Percentiles rank a stretch among this genome's conserved stretches.
These are phyloP conservation scores for Dryadula phaetusa DNA, from an alignment of 2,888 invertebrate genomes.

Conservation along the genomic window DNA sequence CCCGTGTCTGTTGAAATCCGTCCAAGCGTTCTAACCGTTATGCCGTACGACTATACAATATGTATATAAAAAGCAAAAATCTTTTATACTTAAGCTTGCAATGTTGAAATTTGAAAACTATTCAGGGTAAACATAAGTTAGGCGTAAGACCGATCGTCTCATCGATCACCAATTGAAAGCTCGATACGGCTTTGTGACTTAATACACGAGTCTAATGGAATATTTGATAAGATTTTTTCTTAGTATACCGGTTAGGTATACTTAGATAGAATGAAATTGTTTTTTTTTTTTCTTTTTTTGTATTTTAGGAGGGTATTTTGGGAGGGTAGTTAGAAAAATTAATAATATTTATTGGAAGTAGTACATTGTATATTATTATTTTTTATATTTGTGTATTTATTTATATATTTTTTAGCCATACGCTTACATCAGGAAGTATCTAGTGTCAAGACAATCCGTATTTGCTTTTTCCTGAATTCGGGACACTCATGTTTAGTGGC, in stretches of 20 bases:
- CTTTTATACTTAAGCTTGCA: background rate
- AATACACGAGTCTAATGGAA: slow-evolving; percentile 19
- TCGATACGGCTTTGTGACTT: slow-evolving; percentile 25
- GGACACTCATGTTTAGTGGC: background rate
- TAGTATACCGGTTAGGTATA: background rate
- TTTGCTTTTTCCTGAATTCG: too few relatives aligned
- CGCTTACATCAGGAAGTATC: too few relatives aligned
- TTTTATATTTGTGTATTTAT: too few relatives aligned
- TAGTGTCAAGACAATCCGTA: too few relatives aligned
- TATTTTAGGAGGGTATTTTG: too few relatives aligned
- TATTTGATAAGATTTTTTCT: slow-evolving; percentile 23
- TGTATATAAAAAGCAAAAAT: background rate
- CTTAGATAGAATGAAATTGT: background rate
- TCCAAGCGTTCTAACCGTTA: too few relatives aligned
- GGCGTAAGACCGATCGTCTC: slow-evolving; percentile 20
- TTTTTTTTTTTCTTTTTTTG: background rate
- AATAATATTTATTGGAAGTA: too few relatives aligned
- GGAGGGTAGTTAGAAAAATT: background rate
- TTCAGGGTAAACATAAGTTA: slow-evolving; percentile 17
- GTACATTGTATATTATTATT: too few relatives aligned
- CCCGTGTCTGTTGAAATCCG: too few relatives aligned
- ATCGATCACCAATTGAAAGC: slow-evolving; percentile 27
- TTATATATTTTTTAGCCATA: too few relatives aligned
- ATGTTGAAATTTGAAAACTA: slow-evolving; percentile 21
- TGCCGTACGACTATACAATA: too few relatives aligned